A percentile compares a stretch with the other conserved stretches of the same genome.
phyloP scores from a whole-genome alignment of 2,888 invertebrate species.

The Sinodicranocentrus sp. region DNA sequence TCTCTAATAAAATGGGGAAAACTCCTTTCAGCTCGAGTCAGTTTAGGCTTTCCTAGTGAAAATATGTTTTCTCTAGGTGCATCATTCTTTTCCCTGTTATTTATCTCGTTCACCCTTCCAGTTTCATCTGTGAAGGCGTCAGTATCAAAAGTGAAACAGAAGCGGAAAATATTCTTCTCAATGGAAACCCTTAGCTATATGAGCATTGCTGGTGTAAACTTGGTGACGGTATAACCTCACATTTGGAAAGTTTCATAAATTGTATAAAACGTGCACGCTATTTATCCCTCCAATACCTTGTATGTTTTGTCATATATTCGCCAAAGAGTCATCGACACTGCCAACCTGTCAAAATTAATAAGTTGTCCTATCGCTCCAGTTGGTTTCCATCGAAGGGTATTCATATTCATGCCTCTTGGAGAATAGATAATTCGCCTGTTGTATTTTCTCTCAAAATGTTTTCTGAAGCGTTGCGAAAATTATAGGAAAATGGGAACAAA shows the following conservation, averaged over 20 bases:
- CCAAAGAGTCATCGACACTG: constrained; percentile 1
- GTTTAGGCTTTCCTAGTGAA: background rate
- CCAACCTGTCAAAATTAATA: constrained; percentile 11
- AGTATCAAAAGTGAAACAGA: background rate
- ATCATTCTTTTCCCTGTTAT: background rate
- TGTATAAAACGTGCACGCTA: too few relatives aligned
- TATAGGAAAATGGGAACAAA: too few relatives aligned
- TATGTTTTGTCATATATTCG: too few relatives aligned
- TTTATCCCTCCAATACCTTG: too few relatives aligned
- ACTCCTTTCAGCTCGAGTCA: background rate
- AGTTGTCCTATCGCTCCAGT: background rate
- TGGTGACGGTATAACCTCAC: too few relatives aligned
- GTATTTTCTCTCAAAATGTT: too few relatives aligned
- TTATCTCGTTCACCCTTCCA: constrained; percentile 9
- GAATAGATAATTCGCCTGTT: too few relatives aligned
- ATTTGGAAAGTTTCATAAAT: too few relatives aligned
- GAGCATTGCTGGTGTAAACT: too few relatives aligned
- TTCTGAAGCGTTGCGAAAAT: too few relatives aligned
- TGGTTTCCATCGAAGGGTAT: background rate
- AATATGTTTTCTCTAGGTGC: background rate
- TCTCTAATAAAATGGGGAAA: constrained; percentile 13
- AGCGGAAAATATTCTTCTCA: background rate
- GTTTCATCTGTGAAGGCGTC: constrained; percentile 1
- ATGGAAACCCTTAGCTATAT: too few relatives aligned
- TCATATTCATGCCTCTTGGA: too few relatives aligned